Conservation (phyloP, 1,140 invertebrate genomes). For the Drosophila seguyi region DNA sequence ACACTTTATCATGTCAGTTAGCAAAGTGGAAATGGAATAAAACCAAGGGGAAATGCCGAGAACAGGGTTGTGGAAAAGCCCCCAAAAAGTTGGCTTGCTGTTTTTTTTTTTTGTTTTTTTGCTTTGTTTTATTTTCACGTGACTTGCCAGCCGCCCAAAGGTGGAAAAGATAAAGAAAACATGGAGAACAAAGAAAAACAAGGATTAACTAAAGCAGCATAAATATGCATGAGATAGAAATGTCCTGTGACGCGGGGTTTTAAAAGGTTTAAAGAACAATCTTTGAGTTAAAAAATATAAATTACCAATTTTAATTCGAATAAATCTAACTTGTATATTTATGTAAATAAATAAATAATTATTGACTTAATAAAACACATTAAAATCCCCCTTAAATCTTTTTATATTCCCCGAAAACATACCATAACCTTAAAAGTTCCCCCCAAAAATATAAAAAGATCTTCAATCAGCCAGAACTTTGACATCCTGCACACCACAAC, state of each 20-base stretch:
- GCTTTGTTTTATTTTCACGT: slow-evolving; percentile 58
- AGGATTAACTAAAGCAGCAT: slow-evolving; percentile 3
- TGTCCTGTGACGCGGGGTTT: slow-evolving; percentile 1
- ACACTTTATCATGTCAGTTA: slow-evolving; percentile 81
- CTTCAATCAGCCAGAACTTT: slow-evolving; percentile 11
- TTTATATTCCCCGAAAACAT: not conserved
- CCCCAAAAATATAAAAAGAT: slow-evolving; percentile 1
- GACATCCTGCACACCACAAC: slow-evolving; percentile 19
- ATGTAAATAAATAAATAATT: not conserved
- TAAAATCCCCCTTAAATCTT: not conserved
- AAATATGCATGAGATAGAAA: slow-evolving; percentile 25
- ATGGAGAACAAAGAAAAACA: slow-evolving; percentile 7
- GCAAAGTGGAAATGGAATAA: slow-evolving; percentile 68
- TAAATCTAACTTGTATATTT: too few relatives aligned
- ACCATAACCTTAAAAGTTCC: not conserved
- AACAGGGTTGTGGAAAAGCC: not conserved
- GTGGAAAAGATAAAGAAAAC: slow-evolving; percentile 35
- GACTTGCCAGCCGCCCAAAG: slow-evolving; percentile 38
- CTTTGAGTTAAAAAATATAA: not conserved
- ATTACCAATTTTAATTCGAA: too few relatives aligned
- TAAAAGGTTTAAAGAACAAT: not conserved
- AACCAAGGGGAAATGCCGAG: slow-evolving; percentile 19
- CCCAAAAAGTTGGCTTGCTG: not conserved
- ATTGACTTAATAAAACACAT: not conserved
- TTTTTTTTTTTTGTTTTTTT: slow-evolving; percentile 39